Evolutionary conservation across 2,888 invertebrate genomes (phyloP).

Genomic region (Colletes collaris): DNA sequence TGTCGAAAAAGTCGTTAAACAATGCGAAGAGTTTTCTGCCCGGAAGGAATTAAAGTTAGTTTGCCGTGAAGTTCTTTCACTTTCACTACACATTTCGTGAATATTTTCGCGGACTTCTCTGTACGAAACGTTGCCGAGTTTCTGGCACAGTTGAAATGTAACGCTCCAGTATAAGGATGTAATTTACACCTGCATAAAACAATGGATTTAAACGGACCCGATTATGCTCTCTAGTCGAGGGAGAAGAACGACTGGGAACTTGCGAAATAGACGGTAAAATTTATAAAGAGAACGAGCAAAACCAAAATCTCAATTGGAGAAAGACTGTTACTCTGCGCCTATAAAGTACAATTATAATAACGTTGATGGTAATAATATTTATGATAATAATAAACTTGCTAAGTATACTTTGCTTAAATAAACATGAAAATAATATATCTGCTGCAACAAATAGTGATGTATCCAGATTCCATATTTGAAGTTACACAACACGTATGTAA

Average conservation of each 20-base stretch:
- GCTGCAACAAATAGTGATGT: too few relatives aligned
- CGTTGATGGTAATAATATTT: neutral
- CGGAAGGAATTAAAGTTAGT: too few relatives aligned
- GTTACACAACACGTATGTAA: too few relatives aligned
- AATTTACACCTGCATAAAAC: slow-evolving; percentile 1
- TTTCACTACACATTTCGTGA: neutral
- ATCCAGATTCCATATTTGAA: too few relatives aligned
- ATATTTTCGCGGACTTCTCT: neutral
- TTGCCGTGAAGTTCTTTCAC: neutral
- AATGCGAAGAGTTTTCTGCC: too few relatives aligned
- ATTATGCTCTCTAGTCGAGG: slow-evolving; percentile 59
- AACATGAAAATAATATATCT: too few relatives aligned
- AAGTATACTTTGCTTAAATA: too few relatives aligned
- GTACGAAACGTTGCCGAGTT: neutral
- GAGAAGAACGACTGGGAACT: slow-evolving; percentile 55
- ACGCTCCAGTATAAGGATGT: neutral
- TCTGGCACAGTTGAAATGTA: neutral
- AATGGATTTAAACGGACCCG: slow-evolving; percentile 14
- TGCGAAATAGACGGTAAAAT: slow-evolving; percentile 73
- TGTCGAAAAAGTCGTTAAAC: too few relatives aligned
- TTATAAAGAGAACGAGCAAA: slow-evolving; percentile 68
- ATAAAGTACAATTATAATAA: slow-evolving; percentile 41
- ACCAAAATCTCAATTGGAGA: slow-evolving; percentile 53
- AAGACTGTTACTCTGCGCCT: slow-evolving; percentile 66
- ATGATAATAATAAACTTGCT: neutral